These are phyloP conservation scores for Cossypha niveicapilla DNA, from an alignment of 2,797 vertebrate genomes.

Conservation along the genomic window DNA sequence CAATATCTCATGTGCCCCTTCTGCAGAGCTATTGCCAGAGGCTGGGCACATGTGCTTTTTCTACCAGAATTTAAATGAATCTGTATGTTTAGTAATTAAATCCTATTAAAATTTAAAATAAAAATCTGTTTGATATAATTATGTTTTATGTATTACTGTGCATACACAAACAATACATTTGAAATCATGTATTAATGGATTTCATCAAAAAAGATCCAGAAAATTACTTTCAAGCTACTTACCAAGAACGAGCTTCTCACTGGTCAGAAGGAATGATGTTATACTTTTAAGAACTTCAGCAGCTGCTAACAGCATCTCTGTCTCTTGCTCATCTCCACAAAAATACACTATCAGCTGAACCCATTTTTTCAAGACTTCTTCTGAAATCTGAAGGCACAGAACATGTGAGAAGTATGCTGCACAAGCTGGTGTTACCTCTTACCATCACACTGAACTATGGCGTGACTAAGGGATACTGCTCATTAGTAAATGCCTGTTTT, in stretches of 20 bases:
- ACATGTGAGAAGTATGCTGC: background rate
- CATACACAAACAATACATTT: background rate
- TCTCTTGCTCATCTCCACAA: conserved; percentile 84
- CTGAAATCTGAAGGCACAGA: conserved; percentile 62
- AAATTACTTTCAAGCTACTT: conserved; percentile 55
- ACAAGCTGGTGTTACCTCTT: accelerated
- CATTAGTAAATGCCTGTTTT: accelerated
- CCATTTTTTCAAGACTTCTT: conserved; percentile 79
- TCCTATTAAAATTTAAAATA: background rate
- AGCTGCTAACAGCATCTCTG: conserved; percentile 82
- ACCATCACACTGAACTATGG: background rate
- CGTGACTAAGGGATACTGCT: background rate
- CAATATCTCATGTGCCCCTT: background rate
- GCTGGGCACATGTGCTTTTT: background rate
- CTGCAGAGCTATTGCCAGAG: background rate
- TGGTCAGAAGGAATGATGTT: conserved; percentile 76
- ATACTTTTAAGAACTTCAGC: conserved; percentile 81
- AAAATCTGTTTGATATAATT: background rate
- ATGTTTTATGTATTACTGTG: background rate
- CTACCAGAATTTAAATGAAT: background rate
- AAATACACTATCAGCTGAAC: conserved; percentile 77
- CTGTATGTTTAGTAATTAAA: background rate
- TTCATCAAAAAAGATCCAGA: background rate
- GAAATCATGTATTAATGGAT: background rate
- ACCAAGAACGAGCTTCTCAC: conserved; percentile 80